Percentiles rank a stretch among this genome's conserved stretches.
phyloP scores from a whole-genome alignment of 2,888 invertebrate genomes.

The Rotaria sp. region DNA sequence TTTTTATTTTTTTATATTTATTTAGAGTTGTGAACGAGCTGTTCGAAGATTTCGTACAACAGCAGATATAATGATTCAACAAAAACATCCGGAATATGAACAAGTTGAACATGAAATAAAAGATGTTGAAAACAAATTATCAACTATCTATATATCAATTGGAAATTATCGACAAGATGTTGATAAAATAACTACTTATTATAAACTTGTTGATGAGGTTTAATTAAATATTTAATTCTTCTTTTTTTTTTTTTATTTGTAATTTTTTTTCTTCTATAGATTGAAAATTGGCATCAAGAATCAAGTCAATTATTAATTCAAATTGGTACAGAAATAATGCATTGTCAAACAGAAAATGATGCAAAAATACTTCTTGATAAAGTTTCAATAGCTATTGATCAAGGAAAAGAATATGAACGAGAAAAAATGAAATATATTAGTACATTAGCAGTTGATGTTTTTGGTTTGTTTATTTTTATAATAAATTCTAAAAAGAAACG shows the following conservation, averaged over 20 bases:
- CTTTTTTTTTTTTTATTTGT: no score
- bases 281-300: conserved; percentile 66
- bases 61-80: conserved; percentile 60
- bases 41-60: conserved; percentile 66
- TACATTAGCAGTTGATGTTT: conserved; percentile 62
- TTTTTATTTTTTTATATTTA: conserved; percentile 30
- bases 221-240: neutral
- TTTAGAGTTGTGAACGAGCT: conserved; percentile 66
- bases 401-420: conserved; percentile 31
- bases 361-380: conserved; percentile 60
- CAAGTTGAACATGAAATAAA: conserved; percentile 63
- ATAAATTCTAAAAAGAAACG: neutral
- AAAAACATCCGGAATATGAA: conserved; percentile 53
- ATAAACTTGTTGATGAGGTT: conserved; percentile 11
- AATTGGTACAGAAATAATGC: conserved; percentile 64
- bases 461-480: conserved; percentile 46
- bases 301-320: conserved; percentile 64
- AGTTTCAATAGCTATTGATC: neutral
- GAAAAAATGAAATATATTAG: conserved; percentile 64
- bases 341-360: conserved; percentile 62
- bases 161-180: conserved; percentile 64
- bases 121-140: conserved; percentile 65
- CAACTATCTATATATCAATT: conserved; percentile 65
- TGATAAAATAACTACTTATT: conserved; percentile 61
- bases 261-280: conserved; percentile 51